Percentiles rank a stretch among this genome's conserved stretches.
phyloP scores from a whole-genome alignment of 2,113 vertebrate genomes.

The Harpagus bidentatus region DNA sequence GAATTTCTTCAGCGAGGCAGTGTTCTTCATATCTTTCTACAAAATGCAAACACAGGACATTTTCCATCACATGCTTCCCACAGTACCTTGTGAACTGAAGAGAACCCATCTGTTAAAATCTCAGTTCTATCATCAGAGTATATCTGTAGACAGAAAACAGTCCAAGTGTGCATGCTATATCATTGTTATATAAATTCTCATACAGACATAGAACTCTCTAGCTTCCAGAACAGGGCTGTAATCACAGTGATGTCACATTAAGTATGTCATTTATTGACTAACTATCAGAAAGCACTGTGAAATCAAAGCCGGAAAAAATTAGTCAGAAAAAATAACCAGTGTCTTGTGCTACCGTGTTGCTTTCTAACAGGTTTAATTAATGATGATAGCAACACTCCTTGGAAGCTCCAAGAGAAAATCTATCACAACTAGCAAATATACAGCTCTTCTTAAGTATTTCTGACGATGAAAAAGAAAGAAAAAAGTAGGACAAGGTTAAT shows the following conservation, averaged over 20 bases:
- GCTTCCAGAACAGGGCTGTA: background rate
- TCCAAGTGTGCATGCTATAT: rapidly evolving
- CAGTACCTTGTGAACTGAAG: background rate
- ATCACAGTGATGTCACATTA: background rate
- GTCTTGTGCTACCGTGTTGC: background rate
- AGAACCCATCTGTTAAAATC: background rate
- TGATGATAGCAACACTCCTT: rapidly evolving
- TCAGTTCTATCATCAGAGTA: background rate
- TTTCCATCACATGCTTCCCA: background rate
- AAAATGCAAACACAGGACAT: background rate
- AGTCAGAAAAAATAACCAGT: rapidly evolving
- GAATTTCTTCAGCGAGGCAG: background rate
- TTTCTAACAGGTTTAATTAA: background rate
- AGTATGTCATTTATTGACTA: background rate
- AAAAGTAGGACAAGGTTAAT: background rate
- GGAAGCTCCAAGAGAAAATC: background rate
- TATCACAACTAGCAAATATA: background rate
- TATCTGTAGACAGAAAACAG: background rate
- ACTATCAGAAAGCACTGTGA: background rate
- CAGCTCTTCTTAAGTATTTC: background rate
- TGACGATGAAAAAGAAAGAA: background rate
- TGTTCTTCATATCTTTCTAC: background rate
- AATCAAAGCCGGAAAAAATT: background rate
- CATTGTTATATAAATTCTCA: background rate
- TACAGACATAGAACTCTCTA: background rate